Evolutionary conservation across 2,888 invertebrate genomes (phyloP).

Genomic region (Cloeon dipterum): DNA sequence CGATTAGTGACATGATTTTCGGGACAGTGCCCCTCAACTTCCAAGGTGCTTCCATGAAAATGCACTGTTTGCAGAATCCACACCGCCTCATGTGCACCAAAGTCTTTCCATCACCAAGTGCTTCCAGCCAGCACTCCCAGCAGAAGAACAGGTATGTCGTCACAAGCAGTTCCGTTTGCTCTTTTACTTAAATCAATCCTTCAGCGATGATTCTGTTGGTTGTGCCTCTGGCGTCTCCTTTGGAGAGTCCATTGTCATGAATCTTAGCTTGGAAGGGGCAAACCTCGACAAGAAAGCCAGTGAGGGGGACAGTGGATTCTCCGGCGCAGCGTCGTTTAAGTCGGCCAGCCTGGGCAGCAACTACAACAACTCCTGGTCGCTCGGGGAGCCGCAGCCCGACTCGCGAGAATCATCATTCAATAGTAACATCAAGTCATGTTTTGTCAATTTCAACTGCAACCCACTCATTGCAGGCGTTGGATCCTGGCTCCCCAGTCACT

Average conservation of each 20-base stretch:
- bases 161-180: not conserved
- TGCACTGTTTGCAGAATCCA: slow-evolving; percentile 34
- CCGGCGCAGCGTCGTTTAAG: slow-evolving; percentile 10
- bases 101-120: slow-evolving; percentile 16
- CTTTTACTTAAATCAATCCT: not conserved
- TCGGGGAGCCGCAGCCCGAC: not conserved
- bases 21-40: slow-evolving; percentile 78
- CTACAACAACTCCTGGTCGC: not conserved
- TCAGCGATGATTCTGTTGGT: not conserved
- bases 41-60: slow-evolving; percentile 68
- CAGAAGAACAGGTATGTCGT: not conserved
- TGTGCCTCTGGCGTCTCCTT: not conserved
- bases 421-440: slow-evolving; percentile 1
- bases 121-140: not conserved
- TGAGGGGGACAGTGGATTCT: slow-evolving; percentile 12
- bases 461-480: not conserved
- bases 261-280: not conserved
- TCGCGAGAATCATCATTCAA: not conserved
- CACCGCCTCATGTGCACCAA: slow-evolving; percentile 21
- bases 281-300: slow-evolving; percentile 5
- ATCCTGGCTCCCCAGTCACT: slow-evolving; percentile 10
- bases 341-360: slow-evolving; percentile 6
- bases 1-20: slow-evolving; percentile 71
- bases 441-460: not conserved
- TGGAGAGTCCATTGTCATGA: slow-evolving; percentile 2